Evolutionary conservation across 2,888 invertebrate species (phyloP).

Genomic region (Resseliella maxima): DNA sequence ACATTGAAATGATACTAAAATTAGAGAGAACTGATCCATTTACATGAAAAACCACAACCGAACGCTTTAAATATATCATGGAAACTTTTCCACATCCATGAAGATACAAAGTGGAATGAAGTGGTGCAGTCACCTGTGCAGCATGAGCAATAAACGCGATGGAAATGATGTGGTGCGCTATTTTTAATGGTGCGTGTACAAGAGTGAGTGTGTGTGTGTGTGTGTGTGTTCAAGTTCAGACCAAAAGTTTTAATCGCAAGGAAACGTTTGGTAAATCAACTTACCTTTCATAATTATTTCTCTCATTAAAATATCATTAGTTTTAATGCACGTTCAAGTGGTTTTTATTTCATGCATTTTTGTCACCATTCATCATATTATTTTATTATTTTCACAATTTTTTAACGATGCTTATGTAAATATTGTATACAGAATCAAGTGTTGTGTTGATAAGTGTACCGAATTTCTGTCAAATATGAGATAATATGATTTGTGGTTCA

Average conservation of each 20-base stretch:
- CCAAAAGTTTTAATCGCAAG: slow-evolving; percentile 36
- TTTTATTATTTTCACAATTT: too few relatives aligned
- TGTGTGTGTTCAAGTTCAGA: background rate
- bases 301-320: slow-evolving; percentile 48
- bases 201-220: background rate
- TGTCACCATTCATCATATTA: background rate
- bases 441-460: too few relatives aligned
- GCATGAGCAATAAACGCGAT: background rate
- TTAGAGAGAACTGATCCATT: background rate
- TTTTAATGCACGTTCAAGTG: background rate
- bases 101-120: slow-evolving; percentile 11
- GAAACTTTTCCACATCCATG: background rate
- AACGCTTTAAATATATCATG: background rate
- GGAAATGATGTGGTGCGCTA: background rate
- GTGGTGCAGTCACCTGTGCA: slow-evolving; percentile 36
- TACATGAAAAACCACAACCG: background rate
- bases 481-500: too few relatives aligned
- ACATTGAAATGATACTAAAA: background rate
- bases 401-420: too few relatives aligned
- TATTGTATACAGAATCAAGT: too few relatives aligned
- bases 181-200: background rate
- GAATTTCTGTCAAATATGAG: too few relatives aligned
- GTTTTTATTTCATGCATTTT: background rate
- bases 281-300: background rate
- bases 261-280: slow-evolving; percentile 29